phyloP scores from a whole-genome alignment of 2,888 invertebrate species.

The Hypena proboscidalis region DNA sequence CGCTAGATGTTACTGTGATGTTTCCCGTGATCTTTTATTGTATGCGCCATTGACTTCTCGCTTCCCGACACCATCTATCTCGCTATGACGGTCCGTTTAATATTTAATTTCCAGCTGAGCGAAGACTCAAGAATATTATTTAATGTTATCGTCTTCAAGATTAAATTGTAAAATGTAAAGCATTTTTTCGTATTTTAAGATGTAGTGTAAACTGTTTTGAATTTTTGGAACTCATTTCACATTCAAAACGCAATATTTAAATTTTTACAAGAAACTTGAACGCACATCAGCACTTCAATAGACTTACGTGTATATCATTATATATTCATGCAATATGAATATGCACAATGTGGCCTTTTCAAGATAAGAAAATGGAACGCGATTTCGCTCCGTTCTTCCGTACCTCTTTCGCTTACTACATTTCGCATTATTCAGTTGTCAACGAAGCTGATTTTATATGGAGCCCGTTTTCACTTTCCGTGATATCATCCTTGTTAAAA shows the following conservation, averaged over 20 bases:
- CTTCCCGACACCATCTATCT: neutral
- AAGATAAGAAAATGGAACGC: slow-evolving; percentile 45
- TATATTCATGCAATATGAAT: slow-evolving; percentile 28
- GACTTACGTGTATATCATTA: slow-evolving; percentile 12
- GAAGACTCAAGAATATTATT: neutral
- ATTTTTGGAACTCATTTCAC: neutral
- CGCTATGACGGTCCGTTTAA: neutral
- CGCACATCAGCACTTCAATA: slow-evolving; percentile 30
- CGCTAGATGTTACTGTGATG: slow-evolving; percentile 2
- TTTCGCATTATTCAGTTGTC: slow-evolving; percentile 35
- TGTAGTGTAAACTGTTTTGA: neutral
- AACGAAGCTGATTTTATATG: slow-evolving; percentile 31
- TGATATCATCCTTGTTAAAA: too few species aligned
- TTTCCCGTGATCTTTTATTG: slow-evolving; percentile 12
- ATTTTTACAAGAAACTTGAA: slow-evolving; percentile 32
- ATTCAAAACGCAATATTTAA: slow-evolving; percentile 6
- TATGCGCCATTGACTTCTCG: slow-evolving; percentile 10
- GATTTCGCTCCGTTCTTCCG: slow-evolving; percentile 41
- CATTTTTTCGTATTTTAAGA: neutral
- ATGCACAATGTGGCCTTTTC: slow-evolving; percentile 41
- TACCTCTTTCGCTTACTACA: slow-evolving; percentile 28
- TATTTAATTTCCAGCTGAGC: neutral
- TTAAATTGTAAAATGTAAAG: too few species aligned
- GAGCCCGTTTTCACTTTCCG: too few species aligned
- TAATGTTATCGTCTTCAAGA: neutral